A percentile compares a stretch with the other conserved stretches of the same genome.
These are phyloP conservation scores for Loxodonta africana DNA, from an alignment of 2,113 vertebrate species.

Conservation along the genomic window DNA sequence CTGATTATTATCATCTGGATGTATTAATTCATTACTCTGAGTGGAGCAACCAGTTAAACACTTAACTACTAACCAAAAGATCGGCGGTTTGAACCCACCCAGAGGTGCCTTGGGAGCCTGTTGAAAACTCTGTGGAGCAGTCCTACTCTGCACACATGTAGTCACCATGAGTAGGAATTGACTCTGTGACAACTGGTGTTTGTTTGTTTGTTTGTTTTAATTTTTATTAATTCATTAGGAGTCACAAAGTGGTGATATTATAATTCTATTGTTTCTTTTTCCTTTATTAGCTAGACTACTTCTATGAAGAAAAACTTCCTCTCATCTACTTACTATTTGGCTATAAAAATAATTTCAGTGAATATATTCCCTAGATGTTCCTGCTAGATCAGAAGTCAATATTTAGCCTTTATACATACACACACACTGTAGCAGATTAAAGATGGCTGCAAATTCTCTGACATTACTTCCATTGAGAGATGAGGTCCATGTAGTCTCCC, in stretches of 20 bases:
- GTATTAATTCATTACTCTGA: neutral
- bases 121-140: no score
- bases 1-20: neutral
- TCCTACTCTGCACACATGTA: no score
- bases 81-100: no score
- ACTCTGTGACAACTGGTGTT: no score
- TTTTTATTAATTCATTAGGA: no score
- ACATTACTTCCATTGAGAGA: neutral
- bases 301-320: neutral
- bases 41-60: no score
- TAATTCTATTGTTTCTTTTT: neutral
- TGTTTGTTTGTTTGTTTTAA: no score
- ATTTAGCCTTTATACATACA: neutral
- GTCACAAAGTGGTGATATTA: neutral
- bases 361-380: neutral
- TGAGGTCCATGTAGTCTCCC: neutral
- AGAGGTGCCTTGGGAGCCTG: no score
- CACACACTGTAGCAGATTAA: neutral
- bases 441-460: neutral
- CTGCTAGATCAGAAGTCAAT: neutral
- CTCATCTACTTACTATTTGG: neutral
- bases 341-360: neutral
- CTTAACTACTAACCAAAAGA: no score
- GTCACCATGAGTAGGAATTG: no score
- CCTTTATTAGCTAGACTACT: neutral